Conservation (phyloP, 2,797 vertebrate species). For the Tauraco hartlaubi region DNA sequence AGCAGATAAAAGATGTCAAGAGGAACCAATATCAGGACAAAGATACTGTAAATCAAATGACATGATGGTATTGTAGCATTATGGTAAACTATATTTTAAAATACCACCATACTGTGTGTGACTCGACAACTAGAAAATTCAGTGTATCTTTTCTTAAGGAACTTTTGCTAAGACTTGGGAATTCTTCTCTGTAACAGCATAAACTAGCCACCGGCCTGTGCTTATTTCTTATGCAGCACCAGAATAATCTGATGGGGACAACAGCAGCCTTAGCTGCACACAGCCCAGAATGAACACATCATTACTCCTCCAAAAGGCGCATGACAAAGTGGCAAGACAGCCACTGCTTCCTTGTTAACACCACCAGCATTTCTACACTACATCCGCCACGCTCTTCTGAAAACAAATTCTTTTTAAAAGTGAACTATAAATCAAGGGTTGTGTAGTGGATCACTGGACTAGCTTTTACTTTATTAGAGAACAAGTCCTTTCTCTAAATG, state of each 20-base stretch:
- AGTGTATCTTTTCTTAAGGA: not conserved
- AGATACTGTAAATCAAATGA: not conserved
- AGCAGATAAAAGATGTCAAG: not conserved
- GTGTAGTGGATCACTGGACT: not conserved
- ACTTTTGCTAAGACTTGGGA: not conserved
- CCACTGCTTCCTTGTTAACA: not conserved
- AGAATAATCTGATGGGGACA: conserved; percentile 14
- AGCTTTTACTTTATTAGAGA: not conserved
- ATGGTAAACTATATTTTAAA: not conserved
- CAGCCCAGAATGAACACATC: not conserved
- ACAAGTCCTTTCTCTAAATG: not conserved
- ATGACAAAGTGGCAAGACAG: not conserved
- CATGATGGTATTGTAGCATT: not conserved
- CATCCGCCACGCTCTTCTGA: not conserved
- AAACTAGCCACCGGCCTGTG: conserved; percentile 20
- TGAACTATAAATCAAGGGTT: not conserved
- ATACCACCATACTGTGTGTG: not conserved
- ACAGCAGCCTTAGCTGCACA: not conserved
- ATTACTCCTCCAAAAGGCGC: not conserved
- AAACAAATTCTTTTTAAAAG: not conserved
- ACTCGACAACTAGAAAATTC: not conserved
- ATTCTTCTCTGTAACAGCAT: not conserved
- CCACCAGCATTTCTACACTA: not conserved
- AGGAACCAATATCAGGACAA: not conserved
- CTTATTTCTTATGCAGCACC: conserved; percentile 34